Evolutionary conservation across 1,140 invertebrate genomes (phyloP), one percentile per base, ranked within the genome.

Genomic region (Drosophila subobscura): DNA sequence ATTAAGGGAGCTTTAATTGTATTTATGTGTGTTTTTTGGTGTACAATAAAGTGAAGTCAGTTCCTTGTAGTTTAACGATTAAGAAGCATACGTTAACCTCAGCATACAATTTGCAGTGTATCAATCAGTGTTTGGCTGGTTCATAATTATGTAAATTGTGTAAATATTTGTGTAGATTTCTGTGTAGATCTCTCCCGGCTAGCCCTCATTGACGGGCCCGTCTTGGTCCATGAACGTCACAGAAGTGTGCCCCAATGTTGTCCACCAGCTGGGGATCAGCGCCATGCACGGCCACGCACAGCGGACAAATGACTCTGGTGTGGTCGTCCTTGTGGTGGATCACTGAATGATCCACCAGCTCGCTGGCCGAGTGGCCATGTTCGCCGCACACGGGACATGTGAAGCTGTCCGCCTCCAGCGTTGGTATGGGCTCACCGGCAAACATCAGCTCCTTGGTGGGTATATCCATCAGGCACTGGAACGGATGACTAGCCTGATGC

Each of bases 311-410:
- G 42, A 78, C 75, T 0, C 12, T 44, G 5, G 65, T 72, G 14
- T 0, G 40, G 23, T 78, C 60, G 40, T 16, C 37, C 2, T 16
- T 51, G 49, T 78, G 75, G 37, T 65, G 25, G 4, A 37, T 2
- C 40, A 52, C 59, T 6, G 64, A 27, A n/a, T 78, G 75, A 42
- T 49, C 49, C 7, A 75, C 42, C 56, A 78, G 40, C 7, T 78
- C 66, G 47, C 46, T 42, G 14, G 27, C 23, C 3, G 59, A 6
- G 5, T 75, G 59, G 0, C 75, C 75, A 59, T 72, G 52, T 12
- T 56, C 44, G 46, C 72, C 72, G 44, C 75, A 78, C 12, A 66
- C 53, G 16, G 75, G 75, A n/a, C 75, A 78, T 0, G 75, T 78
- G 51, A 75, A 78, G 44, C 75, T 78, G 7, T 72, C 72, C 12